phyloP scores from a whole-genome alignment of 2,113 vertebrate genomes.

The Equus przewalskii region DNA sequence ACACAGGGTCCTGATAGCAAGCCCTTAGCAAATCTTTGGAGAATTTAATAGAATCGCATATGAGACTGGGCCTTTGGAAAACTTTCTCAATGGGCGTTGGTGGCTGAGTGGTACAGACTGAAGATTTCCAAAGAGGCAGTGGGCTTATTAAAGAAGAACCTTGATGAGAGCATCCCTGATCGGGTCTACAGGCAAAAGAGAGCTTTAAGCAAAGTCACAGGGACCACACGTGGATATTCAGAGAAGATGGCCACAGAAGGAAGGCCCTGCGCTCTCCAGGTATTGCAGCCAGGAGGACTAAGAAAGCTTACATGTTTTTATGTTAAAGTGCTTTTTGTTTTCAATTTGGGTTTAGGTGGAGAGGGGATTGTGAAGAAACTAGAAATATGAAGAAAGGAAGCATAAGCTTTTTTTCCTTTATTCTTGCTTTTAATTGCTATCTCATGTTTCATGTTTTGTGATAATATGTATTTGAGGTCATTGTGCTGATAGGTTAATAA shows the following conservation, averaged over 20 bases:
- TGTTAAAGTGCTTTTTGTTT: neutral
- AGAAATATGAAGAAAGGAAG: neutral
- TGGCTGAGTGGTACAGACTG: neutral
- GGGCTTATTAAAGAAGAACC: neutral
- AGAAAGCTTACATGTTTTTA: neutral
- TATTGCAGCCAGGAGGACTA: neutral
- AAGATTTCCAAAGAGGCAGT: neutral
- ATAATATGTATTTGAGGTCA: neutral
- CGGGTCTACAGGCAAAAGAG: neutral
- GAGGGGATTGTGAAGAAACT: neutral
- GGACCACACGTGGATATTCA: neutral
- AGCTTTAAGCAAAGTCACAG: neutral
- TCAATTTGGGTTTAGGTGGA: neutral
- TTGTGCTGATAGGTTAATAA: conserved; percentile 46
- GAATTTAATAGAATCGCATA: neutral
- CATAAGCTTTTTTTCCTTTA: neutral
- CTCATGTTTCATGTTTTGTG: neutral
- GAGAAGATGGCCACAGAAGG: neutral
- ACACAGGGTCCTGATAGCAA: neutral
- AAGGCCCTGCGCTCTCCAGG: neutral
- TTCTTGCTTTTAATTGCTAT: neutral
- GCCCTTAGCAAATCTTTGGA: neutral
- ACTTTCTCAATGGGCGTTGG: neutral
- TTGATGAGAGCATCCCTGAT: neutral
- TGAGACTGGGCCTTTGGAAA: neutral